Conservation (phyloP, 2,113 vertebrate species). For the Mobula birostris region DNA sequence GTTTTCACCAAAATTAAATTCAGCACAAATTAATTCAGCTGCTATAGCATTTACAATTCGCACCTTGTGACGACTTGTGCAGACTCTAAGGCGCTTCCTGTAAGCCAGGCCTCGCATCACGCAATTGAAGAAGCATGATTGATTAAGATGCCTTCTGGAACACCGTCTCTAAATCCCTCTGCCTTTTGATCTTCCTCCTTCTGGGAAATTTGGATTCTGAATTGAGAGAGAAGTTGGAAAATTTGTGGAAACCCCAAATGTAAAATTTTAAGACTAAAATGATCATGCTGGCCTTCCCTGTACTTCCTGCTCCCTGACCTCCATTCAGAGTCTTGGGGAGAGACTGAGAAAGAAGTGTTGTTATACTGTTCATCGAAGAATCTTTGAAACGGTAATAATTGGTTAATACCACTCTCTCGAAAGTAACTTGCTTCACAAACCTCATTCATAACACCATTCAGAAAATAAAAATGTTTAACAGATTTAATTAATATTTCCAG, state of each 20-base stretch:
- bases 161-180: neutral
- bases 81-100: neutral
- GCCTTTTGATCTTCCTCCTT: neutral
- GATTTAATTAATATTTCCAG: neutral
- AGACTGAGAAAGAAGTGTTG: neutral
- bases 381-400: neutral
- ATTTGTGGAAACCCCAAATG: neutral
- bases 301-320: neutral
- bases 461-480: neutral
- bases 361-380: neutral
- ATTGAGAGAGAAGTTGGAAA: neutral
- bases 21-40: constrained; percentile 1
- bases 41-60: neutral
- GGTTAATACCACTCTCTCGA: neutral
- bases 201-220: neutral
- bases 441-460: neutral
- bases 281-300: too few relatives aligned
- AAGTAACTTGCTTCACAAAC: neutral
- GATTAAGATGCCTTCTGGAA: constrained; percentile 1
- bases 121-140: neutral
- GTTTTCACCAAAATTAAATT: constrained; percentile 8
- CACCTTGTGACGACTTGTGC: neutral
- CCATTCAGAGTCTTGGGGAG: neutral
- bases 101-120: neutral
- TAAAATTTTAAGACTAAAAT: neutral